phyloP scores from a whole-genome alignment of 2,888 invertebrate species.

The Salpingus planirostris region DNA sequence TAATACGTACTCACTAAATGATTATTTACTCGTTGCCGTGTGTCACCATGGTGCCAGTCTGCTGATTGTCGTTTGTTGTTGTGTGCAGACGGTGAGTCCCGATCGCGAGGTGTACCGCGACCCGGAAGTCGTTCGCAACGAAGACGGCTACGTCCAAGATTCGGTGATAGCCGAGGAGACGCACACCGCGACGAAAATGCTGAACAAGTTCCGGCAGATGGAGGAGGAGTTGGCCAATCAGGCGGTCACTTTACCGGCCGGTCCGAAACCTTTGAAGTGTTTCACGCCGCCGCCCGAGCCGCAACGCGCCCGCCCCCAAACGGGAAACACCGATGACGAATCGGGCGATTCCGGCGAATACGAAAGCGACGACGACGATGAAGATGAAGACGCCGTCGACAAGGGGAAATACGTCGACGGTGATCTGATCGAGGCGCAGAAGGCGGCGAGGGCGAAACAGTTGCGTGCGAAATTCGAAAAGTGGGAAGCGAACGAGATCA shows the following conservation, averaged over 20 bases:
- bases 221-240: constrained; percentile 59
- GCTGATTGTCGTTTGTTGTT: too few species aligned
- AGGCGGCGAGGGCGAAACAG: constrained; percentile 72
- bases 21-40: too few species aligned
- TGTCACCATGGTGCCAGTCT: too few species aligned
- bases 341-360: too few species aligned
- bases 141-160: constrained; percentile 48
- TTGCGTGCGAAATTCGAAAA: constrained; percentile 82
- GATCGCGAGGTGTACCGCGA: constrained; percentile 66
- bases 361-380: constrained; percentile 43
- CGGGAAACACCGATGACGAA: constrained; percentile 36
- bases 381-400: constrained; percentile 41
- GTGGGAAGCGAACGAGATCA: constrained; percentile 66
- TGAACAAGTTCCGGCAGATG: constrained; percentile 81
- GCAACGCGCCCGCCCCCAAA: constrained; percentile 30
- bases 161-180: constrained; percentile 46
- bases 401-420: constrained; percentile 27
- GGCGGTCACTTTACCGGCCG: constrained; percentile 27
- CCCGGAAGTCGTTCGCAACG: constrained; percentile 60
- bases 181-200: constrained; percentile 78
- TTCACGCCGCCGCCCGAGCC: constrained; percentile 83
- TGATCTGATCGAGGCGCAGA: constrained; percentile 47
- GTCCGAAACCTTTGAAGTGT: constrained; percentile 76
- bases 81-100: constrained; percentile 55
- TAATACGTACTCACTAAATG: too few species aligned